These are phyloP conservation scores for Drosophila helvetica DNA, from an alignment of 2,888 invertebrate species.

Conservation along the genomic window DNA sequence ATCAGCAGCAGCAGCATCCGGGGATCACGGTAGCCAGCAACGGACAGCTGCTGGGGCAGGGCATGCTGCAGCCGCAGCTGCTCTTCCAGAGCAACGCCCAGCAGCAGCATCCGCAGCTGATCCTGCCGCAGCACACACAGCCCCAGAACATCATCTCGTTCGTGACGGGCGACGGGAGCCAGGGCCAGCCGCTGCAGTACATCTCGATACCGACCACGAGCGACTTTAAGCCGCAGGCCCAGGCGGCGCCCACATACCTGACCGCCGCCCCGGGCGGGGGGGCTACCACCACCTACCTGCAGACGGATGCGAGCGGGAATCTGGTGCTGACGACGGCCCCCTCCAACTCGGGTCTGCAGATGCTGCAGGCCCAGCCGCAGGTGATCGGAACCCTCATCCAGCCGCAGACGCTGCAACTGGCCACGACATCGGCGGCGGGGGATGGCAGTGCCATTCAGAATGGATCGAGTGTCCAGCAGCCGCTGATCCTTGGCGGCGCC, in stretches of 20 bases:
- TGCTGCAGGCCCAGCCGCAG: constrained; percentile 85
- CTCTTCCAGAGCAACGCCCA: constrained; percentile 73
- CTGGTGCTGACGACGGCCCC: constrained; percentile 86
- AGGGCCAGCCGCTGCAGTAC: constrained; percentile 89
- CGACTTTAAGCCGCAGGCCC: constrained; percentile 84
- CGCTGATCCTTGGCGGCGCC: constrained; percentile 72
- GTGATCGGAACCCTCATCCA: constrained; percentile 87
- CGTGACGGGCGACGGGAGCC: constrained; percentile 80
- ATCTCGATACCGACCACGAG: constrained; percentile 87
- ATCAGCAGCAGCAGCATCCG: constrained; percentile 46
- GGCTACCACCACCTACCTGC: constrained; percentile 86
- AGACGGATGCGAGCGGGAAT: constrained; percentile 87
- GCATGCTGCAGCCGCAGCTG: constrained; percentile 67
- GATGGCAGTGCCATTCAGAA: neutral
- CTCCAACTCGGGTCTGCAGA: constrained; percentile 84
- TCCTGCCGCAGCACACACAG: constrained; percentile 82
- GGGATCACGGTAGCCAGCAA: constrained; percentile 61
- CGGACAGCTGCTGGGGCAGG: constrained; percentile 66
- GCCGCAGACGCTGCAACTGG: constrained; percentile 86
- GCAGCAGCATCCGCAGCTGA: constrained; percentile 64
- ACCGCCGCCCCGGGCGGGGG: constrained; percentile 82
- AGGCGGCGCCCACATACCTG: constrained; percentile 84
- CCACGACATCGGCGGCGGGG: constrained; percentile 80
- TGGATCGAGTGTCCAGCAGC: constrained; percentile 60
- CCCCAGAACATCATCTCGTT: constrained; percentile 85